These are phyloP conservation scores for Choristoneura fumiferana DNA, from an alignment of 1,140 invertebrate species.

Conservation along the genomic window DNA sequence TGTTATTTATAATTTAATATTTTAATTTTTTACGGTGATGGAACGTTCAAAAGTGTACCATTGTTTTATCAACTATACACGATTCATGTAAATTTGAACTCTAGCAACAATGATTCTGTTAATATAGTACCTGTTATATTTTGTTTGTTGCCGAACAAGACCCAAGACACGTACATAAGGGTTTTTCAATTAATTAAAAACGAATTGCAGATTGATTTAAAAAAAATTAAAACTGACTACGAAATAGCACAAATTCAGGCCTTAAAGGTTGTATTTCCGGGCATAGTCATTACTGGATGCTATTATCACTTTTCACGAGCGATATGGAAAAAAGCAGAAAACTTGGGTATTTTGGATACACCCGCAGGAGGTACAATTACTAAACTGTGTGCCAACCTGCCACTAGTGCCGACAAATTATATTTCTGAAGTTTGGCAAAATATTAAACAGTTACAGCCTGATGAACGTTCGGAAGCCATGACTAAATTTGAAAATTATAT, in stretches of 20 bases:
- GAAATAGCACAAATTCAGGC: background rate
- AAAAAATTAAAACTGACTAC: background rate
- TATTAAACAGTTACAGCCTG: conserved; percentile 4
- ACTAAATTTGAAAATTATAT: too few species aligned
- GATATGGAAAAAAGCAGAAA: conserved; percentile 5
- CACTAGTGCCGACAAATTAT: conserved; percentile 7
- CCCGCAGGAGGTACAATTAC: background rate
- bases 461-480: background rate
- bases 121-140: background rate
- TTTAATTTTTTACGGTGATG: background rate
- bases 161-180: background rate
- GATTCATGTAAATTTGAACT: background rate
- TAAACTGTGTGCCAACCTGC: conserved; percentile 13
- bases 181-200: background rate
- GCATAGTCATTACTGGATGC: conserved; percentile 4
- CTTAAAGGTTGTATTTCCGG: background rate
- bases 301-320: conserved; percentile 8
- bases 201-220: background rate
- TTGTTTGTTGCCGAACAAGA: conserved; percentile 7
- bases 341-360: conserved; percentile 1
- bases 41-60: background rate
- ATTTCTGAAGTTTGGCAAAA: conserved; percentile 16
- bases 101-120: background rate
- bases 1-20: too few species aligned
- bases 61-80: background rate